Percentiles rank a stretch among this genome's conserved stretches.
These are phyloP conservation scores for Lissonota sp. DNA, from an alignment of 2,888 invertebrate genomes.

Conservation along the genomic window DNA sequence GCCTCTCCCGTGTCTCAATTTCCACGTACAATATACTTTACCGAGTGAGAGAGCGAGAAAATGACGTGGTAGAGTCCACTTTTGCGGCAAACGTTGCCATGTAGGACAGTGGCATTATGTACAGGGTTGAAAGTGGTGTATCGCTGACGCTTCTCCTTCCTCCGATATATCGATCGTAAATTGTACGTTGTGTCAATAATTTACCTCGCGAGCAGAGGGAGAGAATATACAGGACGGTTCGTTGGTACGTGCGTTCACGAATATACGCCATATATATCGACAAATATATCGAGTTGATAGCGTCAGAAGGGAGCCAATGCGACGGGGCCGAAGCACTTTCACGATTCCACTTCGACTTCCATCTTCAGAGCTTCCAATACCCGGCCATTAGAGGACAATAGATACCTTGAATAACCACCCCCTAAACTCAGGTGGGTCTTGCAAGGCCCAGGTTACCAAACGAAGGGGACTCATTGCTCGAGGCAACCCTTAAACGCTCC, in stretches of 20 bases:
- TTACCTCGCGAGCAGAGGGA: slow-evolving; percentile 51
- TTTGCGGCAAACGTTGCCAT: neutral
- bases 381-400: slow-evolving; percentile 68
- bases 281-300: slow-evolving; percentile 39
- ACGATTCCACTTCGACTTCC: slow-evolving; percentile 63
- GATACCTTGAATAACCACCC: slow-evolving; percentile 47
- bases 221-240: slow-evolving; percentile 22
- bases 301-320: neutral
- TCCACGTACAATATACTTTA: neutral
- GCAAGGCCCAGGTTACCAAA: too few species aligned
- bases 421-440: too few species aligned
- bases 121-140: slow-evolving; percentile 14
- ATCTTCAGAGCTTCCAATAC: slow-evolving; percentile 58
- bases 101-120: neutral
- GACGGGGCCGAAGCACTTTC: slow-evolving; percentile 59
- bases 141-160: slow-evolving; percentile 29
- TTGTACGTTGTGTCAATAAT: slow-evolving; percentile 71
- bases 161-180: slow-evolving; percentile 64
- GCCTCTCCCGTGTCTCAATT: neutral
- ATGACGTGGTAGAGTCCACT: neutral
- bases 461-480: too few species aligned
- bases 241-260: neutral
- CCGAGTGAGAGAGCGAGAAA: too few species aligned
- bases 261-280: slow-evolving; percentile 29
- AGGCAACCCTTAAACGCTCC: too few species aligned